Evolutionary conservation across 1,140 invertebrate genomes (phyloP), one percentile per base, ranked within the genome.

Genomic region (Anoplolepis gracilipes): DNA sequence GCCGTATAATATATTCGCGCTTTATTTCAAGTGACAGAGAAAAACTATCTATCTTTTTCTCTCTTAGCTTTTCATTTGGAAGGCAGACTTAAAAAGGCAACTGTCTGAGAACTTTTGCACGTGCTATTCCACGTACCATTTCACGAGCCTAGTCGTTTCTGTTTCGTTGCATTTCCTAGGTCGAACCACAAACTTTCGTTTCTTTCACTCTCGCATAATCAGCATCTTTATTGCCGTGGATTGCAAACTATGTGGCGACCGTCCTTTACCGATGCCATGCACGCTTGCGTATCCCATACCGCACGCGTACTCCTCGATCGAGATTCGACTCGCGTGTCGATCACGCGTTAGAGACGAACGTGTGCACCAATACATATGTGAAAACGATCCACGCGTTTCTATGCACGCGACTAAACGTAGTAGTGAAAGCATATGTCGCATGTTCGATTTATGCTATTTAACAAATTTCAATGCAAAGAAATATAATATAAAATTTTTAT

Each of bases 151-250:
- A 76, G 64, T 1, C 4, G n/a, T 82, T 82, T 61, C 78, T 33
- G 13, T 82, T 82, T 61, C 67, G 25, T 42, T 81, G 36, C 67
- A 28, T 49, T 49, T 19, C 53, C 78, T 59, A 73, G 78, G 53
- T 61, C 78, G 36, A 55, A 30, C 36, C 59, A 28, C 49, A 39
- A 42, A 62, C 82, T 84, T 78, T 85, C 87, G 46, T 88, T 88
- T 90, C 89, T 88, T 90, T 90, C 86, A 88, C 84, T 88, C 86
- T 90, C 88, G 86, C 75, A 75, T 79, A 90, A 90, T 88, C 69
- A 53, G 55, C 67, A 64, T 87, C 55, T 86, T 87, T 88, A 87
- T 87, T 70, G 75, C 39, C 36, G 78, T 22, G 62, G 65, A 87
- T 84, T 67, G 69, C 64, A 61, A 85, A 72, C n/a, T 46, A 22